Base-by-base conservation (phyloP, 2,888 invertebrate genomes). In the Eupithecia centaureata region DNA sequence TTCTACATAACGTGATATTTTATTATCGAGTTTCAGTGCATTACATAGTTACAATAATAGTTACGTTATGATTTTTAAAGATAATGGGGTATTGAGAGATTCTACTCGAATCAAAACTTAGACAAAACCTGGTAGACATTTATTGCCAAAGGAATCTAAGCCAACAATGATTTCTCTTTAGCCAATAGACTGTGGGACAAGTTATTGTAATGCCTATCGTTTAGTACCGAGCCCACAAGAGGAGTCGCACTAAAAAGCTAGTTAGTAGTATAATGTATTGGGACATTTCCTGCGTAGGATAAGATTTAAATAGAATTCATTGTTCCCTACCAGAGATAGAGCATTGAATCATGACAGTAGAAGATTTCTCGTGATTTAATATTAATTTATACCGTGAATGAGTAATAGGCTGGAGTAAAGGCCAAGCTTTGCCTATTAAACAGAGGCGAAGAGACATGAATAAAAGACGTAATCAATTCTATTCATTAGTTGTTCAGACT, bases 401-500 rank as follows among this genome's bases (percentile, higher is more conserved):
- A 77, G 70, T 79, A 78, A 79, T 76, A 63, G 67, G 22, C 52
- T 62, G 60, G 68, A 52, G 58, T 76, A 77, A 77, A 77, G 77
- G 76, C 76, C 77, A 79, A 77, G 72, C 73, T 71, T 75, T 74
- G 69, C 69, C 76, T 71, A 79, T 79, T 79, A 77, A 79, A 76
- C 74, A 74, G 71, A 77, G 61, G 63, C 58, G 51, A 66, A 42
- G 72, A 75, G 75, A 76, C 76, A 78, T 78, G 74, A 81, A 80
- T 82, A 75, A 79, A 78, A 79, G 77, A 75, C 75, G 76, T 70
- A 77, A 81, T 79, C 76, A 76, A 75, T 78, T 77, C 73, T 54
- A 69, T 77, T 78, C 77, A 81, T 81, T 81, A 77, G 72, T 73
- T 73, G 66, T 32, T 58, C 51, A 52, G 56, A 64, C 56, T 8